Base-by-base conservation (phyloP, 92 coral and sea anemone species). In the Palythoa caribaeorum region DNA sequence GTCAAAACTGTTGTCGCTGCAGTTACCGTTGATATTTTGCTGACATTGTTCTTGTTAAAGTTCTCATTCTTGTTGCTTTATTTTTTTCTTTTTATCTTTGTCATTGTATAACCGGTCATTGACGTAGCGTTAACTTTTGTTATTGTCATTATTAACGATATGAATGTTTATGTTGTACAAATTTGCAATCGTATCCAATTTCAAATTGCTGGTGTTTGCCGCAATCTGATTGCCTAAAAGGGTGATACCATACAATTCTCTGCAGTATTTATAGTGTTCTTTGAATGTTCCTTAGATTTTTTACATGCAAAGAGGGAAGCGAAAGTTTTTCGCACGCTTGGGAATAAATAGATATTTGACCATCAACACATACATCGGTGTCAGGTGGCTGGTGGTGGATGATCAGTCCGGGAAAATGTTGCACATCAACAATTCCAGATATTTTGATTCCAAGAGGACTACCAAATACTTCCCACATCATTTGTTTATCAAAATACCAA, bases 341-440 rank as follows among this genome's bases (percentile, higher is more conserved):
- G 70, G 80, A 47, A 96, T 95, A 5, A 88, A 78, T 12, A 91
- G 87, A 12, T 76, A 87, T 1, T 76, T 89, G 68, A 74, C 39
- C 5, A 88, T 97, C 14, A 87, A 92, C 87, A 95, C 97, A 1
- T 97, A 80, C 85, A 87, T 94, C 1, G 80, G 90, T 0, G 98
- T 95, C 90, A 81, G 80, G 54, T 97, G 99, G 99, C 47, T 90
- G 11, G 96, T 90, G 14, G 44, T 65, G 39, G 99, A 97, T 71
- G 93, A 91, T 9, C 95, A 92, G 62, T 92, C 94, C 12, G 91
- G 85, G 4, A 94, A 92, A 79, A 35, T 19, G 11, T 73, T 97
- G 6, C 93, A 73, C 86, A 38, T 97, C 7, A 93, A 96, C 75
- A 90, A 89, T 9, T 74, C 84, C 20, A 77, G 21, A 13, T 76